These are phyloP conservation scores for Pseudois nayaur DNA, from an alignment of 2,113 vertebrate species.

Conservation along the genomic window DNA sequence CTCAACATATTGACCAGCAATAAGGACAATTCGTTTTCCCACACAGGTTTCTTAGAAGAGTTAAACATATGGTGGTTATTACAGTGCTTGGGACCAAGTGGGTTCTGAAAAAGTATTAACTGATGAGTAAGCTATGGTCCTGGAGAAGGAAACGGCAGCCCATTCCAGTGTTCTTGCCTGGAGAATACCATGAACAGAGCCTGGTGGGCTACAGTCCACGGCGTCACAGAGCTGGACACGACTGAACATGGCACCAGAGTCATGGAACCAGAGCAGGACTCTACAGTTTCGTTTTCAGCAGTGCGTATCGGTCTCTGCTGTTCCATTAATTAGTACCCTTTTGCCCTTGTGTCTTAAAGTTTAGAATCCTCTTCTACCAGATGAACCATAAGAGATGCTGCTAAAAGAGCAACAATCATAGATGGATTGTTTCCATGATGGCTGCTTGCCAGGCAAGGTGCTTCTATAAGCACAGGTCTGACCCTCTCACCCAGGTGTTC, in stretches of 20 bases:
- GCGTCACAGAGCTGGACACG: neutral
- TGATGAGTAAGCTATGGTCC: neutral
- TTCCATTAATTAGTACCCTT: neutral
- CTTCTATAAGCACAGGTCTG: neutral
- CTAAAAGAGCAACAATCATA: neutral
- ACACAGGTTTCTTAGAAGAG: neutral
- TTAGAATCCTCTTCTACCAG: neutral
- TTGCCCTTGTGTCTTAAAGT: neutral
- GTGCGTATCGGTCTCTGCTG: neutral
- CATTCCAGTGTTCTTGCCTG: neutral
- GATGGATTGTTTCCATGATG: neutral
- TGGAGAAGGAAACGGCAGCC: neutral
- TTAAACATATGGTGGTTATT: neutral
- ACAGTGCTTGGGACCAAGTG: neutral
- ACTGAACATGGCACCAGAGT: neutral
- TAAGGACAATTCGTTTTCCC: neutral
- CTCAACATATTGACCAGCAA: neutral
- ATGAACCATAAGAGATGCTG: neutral
- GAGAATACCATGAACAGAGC: neutral
- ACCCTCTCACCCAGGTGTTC: neutral
- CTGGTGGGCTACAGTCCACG: neutral
- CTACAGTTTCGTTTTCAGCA: neutral
- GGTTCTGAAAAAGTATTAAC: neutral
- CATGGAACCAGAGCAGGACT: neutral
- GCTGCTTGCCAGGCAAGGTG: neutral